Base-by-base conservation (phyloP, 2,797 vertebrate species). In the Micromesistius poutassou region DNA sequence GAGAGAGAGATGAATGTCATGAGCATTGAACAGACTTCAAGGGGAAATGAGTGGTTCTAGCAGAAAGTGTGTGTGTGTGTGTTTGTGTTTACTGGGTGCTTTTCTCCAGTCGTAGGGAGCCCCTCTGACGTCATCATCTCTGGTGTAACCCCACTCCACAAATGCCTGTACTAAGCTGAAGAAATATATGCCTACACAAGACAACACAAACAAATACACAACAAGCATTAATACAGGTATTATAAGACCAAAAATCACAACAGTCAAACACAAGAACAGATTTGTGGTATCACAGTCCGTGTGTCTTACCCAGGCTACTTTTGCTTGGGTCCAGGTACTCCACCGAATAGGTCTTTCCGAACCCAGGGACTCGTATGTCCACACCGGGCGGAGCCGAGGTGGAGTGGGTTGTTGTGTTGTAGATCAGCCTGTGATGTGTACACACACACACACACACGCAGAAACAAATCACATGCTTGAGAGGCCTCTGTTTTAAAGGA, bases 81-180 rank as follows among this genome's bases (percentile, higher is more conserved):
- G 4, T 12, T 22, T n/a, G 40, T 73, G 82, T 91, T 95, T 94
- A 99, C 98, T 99, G 74, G 98, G 98, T 73, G 98, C 97, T 90
- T 95, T 97, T 80, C 98, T 95, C 98, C 98, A 99, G 84, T 99
- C 98, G 14, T 99, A 99, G 2, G 98, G 98, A 1, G 98, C 98
- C 50, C 97, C 98, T 91, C 94, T 95, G 71, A 99, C 87, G 36
- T 98, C 96, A 77, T 94, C 92, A 14, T 95, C 96, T 82, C 96
- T 94, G 71, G 90, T 95, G 87, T 99, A 99, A 79, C 98, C 98
- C 95, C 95, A 96, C 0, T 95, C 92, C 73, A 95, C 96, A 81
- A 99, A 88, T 12, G 92, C 92, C 83, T 99, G 95, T 75, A 98
- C 98, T 84, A 99, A 92, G 50, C 93, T 95, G 72, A 97, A 96